Conservation (phyloP, 1,140 invertebrate genomes). For the Armadillidium nasatum region DNA sequence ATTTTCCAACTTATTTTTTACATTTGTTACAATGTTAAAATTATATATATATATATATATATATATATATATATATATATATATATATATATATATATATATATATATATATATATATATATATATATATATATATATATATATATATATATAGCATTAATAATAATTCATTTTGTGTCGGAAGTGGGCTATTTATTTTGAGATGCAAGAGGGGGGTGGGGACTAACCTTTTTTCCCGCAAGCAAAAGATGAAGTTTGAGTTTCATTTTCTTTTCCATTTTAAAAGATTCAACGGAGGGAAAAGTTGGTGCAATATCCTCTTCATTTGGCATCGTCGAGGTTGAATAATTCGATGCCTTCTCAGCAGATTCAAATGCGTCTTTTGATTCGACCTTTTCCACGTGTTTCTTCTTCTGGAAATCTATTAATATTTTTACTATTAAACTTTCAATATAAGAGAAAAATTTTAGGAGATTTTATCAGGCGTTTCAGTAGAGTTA, state of each 20-base stretch:
- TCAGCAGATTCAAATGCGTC: no score
- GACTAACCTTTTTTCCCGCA: constrained; percentile 22
- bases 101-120: not conserved
- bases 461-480: not conserved
- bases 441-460: no score
- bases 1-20: no score
- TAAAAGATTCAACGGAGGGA: not conserved
- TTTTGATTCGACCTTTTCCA: no score
- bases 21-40: no score
- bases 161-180: not conserved
- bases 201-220: not conserved
- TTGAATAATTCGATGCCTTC: no score
- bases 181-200: not conserved
- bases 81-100: constrained; percentile 12
- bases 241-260: constrained; percentile 30
- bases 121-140: constrained; percentile 7
- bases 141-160: constrained; percentile 12
- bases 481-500: not conserved
- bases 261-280: constrained; percentile 6
- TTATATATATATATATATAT: not conserved
- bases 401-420: no score
- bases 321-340: no score
- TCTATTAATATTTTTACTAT: no score
- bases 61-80: not conserved
- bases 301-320: not conserved